Evolutionary conservation across 2,888 invertebrate species (phyloP), one percentile per base, ranked within the genome.

Genomic region (Craniophora ligustri): DNA sequence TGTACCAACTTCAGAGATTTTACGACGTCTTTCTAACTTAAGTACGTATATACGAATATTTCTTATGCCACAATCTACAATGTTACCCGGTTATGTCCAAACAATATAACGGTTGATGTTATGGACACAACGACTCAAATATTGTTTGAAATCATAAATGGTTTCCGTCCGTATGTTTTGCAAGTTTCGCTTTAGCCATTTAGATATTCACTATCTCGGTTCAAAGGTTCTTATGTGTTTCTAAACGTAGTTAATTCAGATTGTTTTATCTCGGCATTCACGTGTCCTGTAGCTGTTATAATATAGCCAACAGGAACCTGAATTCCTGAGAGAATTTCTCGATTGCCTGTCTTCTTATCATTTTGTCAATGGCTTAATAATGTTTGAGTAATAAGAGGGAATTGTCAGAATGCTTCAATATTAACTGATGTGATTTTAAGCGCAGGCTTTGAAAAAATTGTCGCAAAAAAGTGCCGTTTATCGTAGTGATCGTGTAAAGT

Each of bases 91-190:
- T 38, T n/a, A 13, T 38, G 19, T 31, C 34, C 42, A 62, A 67
- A 67, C 65, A 68, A 54, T 48, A 47, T 48, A 60, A 53, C 55
- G 35, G 47, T 40, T 57, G 61, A 65, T 71, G 65, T 69, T 60
- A 68, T 56, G 61, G 40, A 65, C 54, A 72, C 62, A 61, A 47
- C 57, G 62, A 49, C 59, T 69, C 71, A 72, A 74, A 78, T 74
- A 75, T 78, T 78, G 73, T 78, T 70, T 62, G 63, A 66, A 66
- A 48, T 62, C 70, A 48, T 69, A 63, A 68, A 66, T 63, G 55
- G 70, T 76, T 78, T 79, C 78, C 75, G 75, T 67, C 59, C 46
- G 53, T 60, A 56, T 38, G 44, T 61, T 67, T 69, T 51, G 58
- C 57, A 50, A 56, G 61, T 56, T 66, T 59, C 41, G 45, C 69